Evolutionary conservation across 2,797 vertebrate species (phyloP).

Genomic region (Bucorvus abyssinicus): DNA sequence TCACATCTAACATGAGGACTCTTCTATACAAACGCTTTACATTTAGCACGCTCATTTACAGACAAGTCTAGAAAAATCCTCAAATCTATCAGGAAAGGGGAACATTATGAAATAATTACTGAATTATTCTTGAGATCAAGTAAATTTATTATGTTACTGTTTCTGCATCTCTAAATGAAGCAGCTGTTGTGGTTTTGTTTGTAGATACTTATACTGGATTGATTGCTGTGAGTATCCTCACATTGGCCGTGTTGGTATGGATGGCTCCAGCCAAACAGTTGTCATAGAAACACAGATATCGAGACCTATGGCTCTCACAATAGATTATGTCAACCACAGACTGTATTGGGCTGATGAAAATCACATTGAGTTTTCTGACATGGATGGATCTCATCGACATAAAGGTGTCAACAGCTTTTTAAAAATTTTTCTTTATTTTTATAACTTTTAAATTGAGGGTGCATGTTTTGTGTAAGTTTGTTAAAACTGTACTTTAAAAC

Average conservation of each 20-base stretch:
- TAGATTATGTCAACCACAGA: conserved; percentile 94
- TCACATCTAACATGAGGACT: background rate
- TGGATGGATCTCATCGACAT: conserved; percentile 90
- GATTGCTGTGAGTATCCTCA: conserved; percentile 94
- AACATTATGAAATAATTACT: background rate
- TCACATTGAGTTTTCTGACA: conserved; percentile 94
- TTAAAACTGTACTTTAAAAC: background rate
- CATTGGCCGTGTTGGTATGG: conserved; percentile 94
- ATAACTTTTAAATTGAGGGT: background rate
- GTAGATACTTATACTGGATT: conserved; percentile 96
- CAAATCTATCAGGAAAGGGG: background rate
- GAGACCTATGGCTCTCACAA: conserved; percentile 91
- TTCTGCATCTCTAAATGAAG: conserved; percentile 4
- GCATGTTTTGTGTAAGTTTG: background rate
- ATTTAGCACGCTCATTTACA: background rate
- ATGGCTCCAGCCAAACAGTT: conserved; percentile 87
- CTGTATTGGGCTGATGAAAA: conserved; percentile 97
- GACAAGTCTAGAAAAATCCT: background rate
- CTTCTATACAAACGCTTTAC: background rate
- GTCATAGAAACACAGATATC: conserved; percentile 92
- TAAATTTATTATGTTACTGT: background rate
- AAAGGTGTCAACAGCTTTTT: conserved; percentile 80
- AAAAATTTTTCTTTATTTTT: background rate
- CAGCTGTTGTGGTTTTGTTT: conserved; percentile 34
- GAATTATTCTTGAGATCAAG: background rate